Base-by-base conservation (phyloP, 2,888 invertebrate species). In the Ormyrus nitidulus region DNA sequence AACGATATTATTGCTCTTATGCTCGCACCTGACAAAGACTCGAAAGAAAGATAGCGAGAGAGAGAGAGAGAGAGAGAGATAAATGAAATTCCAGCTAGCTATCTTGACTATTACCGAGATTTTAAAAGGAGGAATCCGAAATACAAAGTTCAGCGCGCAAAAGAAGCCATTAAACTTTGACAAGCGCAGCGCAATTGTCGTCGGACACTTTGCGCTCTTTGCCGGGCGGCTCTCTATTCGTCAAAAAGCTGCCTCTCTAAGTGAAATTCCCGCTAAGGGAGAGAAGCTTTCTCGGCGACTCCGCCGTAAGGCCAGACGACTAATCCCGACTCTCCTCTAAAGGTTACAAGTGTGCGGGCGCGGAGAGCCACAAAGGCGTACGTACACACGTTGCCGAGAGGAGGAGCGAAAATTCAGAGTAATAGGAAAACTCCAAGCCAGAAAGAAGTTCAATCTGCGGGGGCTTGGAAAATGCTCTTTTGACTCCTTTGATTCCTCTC, bases 371-470 rank as follows among this genome's bases (percentile, higher is more conserved):
- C 34, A 34, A 34, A 34, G 34, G 34, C 34, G 49, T 13, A 65
- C 56, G 7, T 7, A 34, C 10, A 62, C 44, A 49, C 51, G 1
- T 44, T 13, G 13, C 19, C 19, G 13, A 51, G 13, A 51, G 34
- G 13, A 51, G 10, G 59, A 61, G 59, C 51, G 64, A 78, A 89
- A 88, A 89, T 89, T 88, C 87, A 87, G 86, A 88, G 89, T 89
- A 89, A 89, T 89, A 88, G 89, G 89, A 88, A 89, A 89, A 89
- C 89, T 89, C 89, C 85, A 85, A 86, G 87, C 86, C 84, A 87
- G 87, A 87, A 88, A 88, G 88, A 89, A 89, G 89, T 89, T 89
- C 87, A 88, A 89, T 89, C 88, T 88, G 85, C 81, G 81, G 84
- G 82, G 83, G 81, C 86, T 86, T 85, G 87, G 84, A 85, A 88